A percentile compares a stretch with the other conserved stretches of the same genome.
Conservation (phyloP, 1,140 invertebrate species). For the Periplaneta americana region DNA sequence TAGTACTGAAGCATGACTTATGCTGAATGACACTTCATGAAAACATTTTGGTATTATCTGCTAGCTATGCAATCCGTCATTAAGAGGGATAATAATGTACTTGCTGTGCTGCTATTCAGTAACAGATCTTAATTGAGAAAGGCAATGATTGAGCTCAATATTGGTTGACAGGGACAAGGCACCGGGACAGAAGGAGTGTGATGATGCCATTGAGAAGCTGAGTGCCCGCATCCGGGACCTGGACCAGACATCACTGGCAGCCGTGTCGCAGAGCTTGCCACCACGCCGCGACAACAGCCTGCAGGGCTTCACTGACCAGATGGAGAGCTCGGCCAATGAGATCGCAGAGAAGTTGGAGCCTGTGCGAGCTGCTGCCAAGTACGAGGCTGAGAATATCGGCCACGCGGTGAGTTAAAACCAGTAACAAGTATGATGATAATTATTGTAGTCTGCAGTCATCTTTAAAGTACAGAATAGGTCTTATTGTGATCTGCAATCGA, state of each 20-base stretch:
- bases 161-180: slow-evolving; percentile 91
- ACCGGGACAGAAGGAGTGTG: slow-evolving; percentile 92
- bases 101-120: no score
- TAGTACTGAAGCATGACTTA: no score
- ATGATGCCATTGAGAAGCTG: slow-evolving; percentile 74
- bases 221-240: slow-evolving; percentile 70
- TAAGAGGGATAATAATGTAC: no score
- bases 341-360: slow-evolving; percentile 76
- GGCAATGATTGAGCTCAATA: no score
- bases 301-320: slow-evolving; percentile 76
- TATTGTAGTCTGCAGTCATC: no score
- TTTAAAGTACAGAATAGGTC: no score
- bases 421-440: no score
- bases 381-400: slow-evolving; percentile 89
- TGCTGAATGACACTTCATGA: no score
- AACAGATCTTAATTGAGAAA: no score
- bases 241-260: slow-evolving; percentile 81
- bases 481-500: no score
- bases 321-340: slow-evolving; percentile 66
- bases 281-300: slow-evolving; percentile 70
- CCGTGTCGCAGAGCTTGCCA: slow-evolving; percentile 74
- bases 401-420: slow-evolving; percentile 60
- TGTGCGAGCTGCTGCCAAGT: slow-evolving; percentile 74
- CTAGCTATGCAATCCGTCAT: no score
- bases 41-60: no score